Evolutionary conservation across 2,888 invertebrate genomes (phyloP).

Genomic region (Pseudeuparius sepicola): DNA sequence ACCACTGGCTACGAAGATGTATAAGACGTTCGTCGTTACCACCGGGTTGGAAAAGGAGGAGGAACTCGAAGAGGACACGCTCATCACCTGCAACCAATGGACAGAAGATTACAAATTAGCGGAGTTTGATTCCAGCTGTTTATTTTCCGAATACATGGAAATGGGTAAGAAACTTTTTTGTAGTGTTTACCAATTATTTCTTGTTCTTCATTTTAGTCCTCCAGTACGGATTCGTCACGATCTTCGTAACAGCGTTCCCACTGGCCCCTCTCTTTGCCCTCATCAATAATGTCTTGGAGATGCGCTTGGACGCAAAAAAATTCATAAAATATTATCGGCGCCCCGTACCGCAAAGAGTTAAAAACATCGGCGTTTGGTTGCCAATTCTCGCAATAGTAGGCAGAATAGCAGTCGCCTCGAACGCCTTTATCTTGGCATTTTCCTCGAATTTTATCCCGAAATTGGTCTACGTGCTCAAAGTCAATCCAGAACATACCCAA

Average conservation of each 20-base stretch:
- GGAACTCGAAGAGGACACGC: conserved; percentile 34
- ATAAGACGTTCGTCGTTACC: conserved; percentile 39
- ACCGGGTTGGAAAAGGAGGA: conserved; percentile 40
- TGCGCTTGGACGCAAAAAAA: conserved; percentile 74
- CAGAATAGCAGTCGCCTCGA: conserved; percentile 65
- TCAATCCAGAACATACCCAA: conserved; percentile 43
- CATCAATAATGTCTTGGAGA: conserved; percentile 73
- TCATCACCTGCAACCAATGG: conserved; percentile 55
- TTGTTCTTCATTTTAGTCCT: conserved; percentile 46
- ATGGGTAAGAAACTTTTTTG: conserved; percentile 51
- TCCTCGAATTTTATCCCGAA: conserved; percentile 76
- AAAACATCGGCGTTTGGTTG: conserved; percentile 68
- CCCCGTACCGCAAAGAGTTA: conserved; percentile 62
- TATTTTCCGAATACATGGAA: conserved; percentile 77
- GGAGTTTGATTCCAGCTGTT: conserved; percentile 52
- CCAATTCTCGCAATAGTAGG: conserved; percentile 64
- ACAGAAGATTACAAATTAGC: conserved; percentile 63
- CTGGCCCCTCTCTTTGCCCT: conserved; percentile 74
- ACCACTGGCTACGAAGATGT: conserved; percentile 53
- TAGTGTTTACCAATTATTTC: conserved; percentile 4
- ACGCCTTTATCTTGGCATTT: conserved; percentile 68
- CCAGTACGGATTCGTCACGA: conserved; percentile 77
- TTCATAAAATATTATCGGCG: conserved; percentile 63
- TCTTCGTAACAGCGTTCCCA: conserved; percentile 81
- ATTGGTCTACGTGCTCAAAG: conserved; percentile 53